Base-by-base conservation (phyloP, 2,797 vertebrate genomes). In the Argya squamiceps region DNA sequence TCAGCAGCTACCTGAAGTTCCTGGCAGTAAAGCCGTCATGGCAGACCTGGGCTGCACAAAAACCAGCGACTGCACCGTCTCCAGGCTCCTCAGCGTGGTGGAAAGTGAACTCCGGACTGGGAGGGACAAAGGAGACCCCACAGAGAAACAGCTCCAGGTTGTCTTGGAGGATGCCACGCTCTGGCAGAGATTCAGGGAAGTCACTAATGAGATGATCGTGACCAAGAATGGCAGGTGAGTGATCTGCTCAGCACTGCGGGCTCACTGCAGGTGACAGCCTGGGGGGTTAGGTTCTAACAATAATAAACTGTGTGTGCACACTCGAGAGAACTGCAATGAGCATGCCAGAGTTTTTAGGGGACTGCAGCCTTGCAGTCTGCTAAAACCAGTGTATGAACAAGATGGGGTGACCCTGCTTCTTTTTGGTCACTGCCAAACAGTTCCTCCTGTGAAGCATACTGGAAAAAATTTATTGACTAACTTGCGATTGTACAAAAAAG, bases 121-220 rank as follows among this genome's bases (percentile, higher is more conserved):
- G 5, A 98, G 99, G 41, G 99, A 99, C 92, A 99, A 99, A 94
- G 99, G 99, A 2, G 99, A 99, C 94, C 99, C 99, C 13, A 99
- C 99, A 0, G 99, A 99, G 98, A 98, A 99, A 39, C 98, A 99
- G 94, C 99, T 99, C 53, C 98, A 98, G 94, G 98, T 99, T 80
- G 96, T 96, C 43, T 98, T 99, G 97, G 99, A 99, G 96, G 99
- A 99, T 34, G 98, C 98, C 0, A 98, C 98, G 6, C 98, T 99
- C 62, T 99, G 99, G 99, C 98, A 98, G 96, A 99, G 99, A 96
- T 99, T 99, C 89, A 99, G 98, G 87, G 98, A 98, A 93, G 98
- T 99, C 97, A 99, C 99, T 64, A 99, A 99, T 23, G 99, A 99
- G 97, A 99, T 99, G 99, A 99, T 99, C 6, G 99, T 99, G 97